Percentiles rank a stretch among this genome's conserved stretches.
phyloP scores from a whole-genome alignment of 2,113 vertebrate species.

The Tiliqua scincoides region DNA sequence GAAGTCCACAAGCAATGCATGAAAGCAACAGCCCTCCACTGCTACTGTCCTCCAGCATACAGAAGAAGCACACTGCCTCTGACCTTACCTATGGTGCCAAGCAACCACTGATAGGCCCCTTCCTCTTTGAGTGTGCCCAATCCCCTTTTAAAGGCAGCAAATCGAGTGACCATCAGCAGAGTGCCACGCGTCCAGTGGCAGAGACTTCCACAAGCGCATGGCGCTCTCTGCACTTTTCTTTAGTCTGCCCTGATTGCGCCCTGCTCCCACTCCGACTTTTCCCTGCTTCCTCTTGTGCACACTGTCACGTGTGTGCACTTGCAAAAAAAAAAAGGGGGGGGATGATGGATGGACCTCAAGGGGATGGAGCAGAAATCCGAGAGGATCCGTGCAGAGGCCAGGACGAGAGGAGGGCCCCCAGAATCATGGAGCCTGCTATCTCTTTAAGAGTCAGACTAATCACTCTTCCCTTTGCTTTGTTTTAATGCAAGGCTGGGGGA shows the following conservation, averaged over 20 bases:
- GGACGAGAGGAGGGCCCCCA: not conserved
- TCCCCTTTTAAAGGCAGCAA: too few species aligned
- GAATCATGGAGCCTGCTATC: not conserved
- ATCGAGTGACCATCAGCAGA: too few species aligned
- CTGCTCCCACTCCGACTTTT: not conserved
- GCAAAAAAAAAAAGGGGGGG: not conserved
- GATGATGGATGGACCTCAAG: not conserved
- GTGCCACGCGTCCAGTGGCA: too few species aligned
- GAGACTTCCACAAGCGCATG: too few species aligned
- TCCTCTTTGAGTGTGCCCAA: too few species aligned
- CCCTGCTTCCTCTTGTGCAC: not conserved
- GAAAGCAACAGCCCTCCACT: too few species aligned
- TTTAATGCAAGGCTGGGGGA: slow-evolving; percentile 36
- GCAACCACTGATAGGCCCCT: too few species aligned
- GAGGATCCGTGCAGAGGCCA: not conserved
- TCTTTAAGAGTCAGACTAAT: slow-evolving; percentile 76
- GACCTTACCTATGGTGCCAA: too few species aligned
- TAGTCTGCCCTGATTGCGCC: not conserved
- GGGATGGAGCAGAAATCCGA: not conserved
- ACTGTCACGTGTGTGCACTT: not conserved
- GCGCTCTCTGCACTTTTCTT: not conserved
- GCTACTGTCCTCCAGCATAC: too few species aligned
- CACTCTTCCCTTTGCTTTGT: slow-evolving; percentile 46
- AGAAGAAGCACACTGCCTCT: too few species aligned
- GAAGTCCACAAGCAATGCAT: too few species aligned